Evolutionary conservation across 2,797 vertebrate genomes (phyloP), one percentile per base, ranked within the genome.

Genomic region (Podarcis siculus): DNA sequence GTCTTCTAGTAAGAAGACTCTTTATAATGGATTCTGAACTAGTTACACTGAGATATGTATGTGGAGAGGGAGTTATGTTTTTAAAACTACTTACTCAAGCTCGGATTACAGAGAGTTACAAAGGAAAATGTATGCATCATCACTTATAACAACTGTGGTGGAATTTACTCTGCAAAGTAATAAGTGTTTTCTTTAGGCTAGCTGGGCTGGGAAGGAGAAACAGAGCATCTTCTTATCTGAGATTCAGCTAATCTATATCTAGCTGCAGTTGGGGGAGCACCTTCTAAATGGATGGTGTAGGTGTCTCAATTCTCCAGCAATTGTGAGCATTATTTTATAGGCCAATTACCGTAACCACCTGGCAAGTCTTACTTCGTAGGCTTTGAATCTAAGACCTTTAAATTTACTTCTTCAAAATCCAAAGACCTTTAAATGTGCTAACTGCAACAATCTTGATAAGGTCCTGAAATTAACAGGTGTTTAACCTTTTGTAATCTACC

Each of bases 231-330:
- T 88, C 61, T 64, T 64, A 75, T 81, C 55, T 66, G 42, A 80
- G 69, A 81, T 69, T 49, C n/a, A 30, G 42, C 17, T 85, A 67
- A 67, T 73, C 69, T 79, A 19, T 85, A 89, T 55, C 58, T 7
- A 85, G 77, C 69, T 85, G 32, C 25, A 85, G 78, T 81, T 75
- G 42, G 58, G 21, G 12, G 71, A 81, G 39, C 58, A 76, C 78
- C 39, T 73, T 75, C 83, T 85, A 85, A 89, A 81, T 89, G 42
- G 58, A 89, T 75, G 27, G 39, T 89, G 78, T 85, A 85, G 87
- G 87, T 79, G 69, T 79, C 69, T 89, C 67, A 66, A 3, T 76
- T 89, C 78, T 80, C 25, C 42, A 79, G 80, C 83, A 80, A 85
- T 89, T 73, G 61, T 75, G 55, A 85, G 61, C 64, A 67, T 89